phyloP scores from a whole-genome alignment of 2,797 vertebrate species.

The Hafferia zeledoni region DNA sequence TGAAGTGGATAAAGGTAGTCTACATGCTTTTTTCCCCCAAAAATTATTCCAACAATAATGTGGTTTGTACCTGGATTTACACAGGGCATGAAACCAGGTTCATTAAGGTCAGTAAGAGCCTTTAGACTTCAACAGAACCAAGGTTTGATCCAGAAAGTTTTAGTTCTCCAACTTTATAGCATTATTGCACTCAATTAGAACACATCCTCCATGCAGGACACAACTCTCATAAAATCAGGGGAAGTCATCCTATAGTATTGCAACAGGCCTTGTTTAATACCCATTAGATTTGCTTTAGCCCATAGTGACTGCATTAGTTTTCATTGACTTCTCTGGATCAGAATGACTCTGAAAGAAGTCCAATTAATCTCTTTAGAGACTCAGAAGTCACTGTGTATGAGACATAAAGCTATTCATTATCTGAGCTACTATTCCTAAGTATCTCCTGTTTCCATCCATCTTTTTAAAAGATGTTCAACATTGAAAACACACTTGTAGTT shows the following conservation, averaged over 20 bases:
- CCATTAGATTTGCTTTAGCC: neutral
- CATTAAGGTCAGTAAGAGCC: neutral
- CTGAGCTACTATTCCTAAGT: neutral
- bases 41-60: neutral
- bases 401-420: neutral
- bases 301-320: neutral
- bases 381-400: neutral
- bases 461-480: neutral
- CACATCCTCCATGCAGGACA: neutral
- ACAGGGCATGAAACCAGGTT: neutral
- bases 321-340: neutral
- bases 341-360: neutral
- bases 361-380: neutral
- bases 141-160: neutral
- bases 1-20: neutral
- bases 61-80: neutral
- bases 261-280: neutral
- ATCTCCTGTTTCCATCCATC: neutral
- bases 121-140: neutral
- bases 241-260: neutral
- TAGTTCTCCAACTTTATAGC: neutral
- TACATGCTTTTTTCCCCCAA: rapidly evolving
- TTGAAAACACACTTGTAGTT: neutral
- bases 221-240: neutral
- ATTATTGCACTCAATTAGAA: neutral